A percentile compares a stretch with the other conserved stretches of the same genome.
Evolutionary conservation across 1,140 invertebrate species (phyloP).

Genomic region (Scaptomyza graminum): DNA sequence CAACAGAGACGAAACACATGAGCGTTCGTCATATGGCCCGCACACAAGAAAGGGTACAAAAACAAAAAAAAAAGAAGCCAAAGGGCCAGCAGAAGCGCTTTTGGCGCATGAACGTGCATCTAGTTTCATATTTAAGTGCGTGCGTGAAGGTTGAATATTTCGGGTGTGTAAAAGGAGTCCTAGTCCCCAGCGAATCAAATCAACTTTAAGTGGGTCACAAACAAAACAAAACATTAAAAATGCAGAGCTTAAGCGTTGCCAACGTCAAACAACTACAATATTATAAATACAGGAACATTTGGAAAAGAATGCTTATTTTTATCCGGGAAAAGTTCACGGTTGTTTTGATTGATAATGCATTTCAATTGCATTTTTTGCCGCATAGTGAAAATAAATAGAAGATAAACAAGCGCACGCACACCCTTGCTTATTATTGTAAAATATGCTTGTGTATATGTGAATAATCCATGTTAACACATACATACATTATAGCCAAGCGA

Average conservation of each 20-base stretch:
- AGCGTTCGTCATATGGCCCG: too few relatives aligned
- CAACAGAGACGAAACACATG: too few relatives aligned
- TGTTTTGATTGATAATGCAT: conserved; percentile 35
- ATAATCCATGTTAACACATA: conserved; percentile 29
- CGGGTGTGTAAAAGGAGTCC: conserved; percentile 59
- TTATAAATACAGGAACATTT: conserved; percentile 6
- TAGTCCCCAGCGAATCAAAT: conserved; percentile 42
- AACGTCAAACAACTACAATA: conserved; percentile 17
- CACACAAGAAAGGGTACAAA: conserved; percentile 29
- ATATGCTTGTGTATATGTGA: conserved; percentile 33
- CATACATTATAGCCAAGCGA: conserved; percentile 16
- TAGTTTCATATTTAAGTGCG: conserved; percentile 71
- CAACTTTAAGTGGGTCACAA: conserved; percentile 69
- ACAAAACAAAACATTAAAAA: conserved; percentile 36
- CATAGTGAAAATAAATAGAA: conserved; percentile 79
- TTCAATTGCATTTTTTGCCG: conserved; percentile 63
- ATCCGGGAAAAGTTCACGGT: conserved; percentile 25
- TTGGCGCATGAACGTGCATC: conserved; percentile 63
- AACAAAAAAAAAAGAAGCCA: conserved; percentile 54
- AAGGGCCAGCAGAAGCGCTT: conserved; percentile 58
- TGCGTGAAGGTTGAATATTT: conserved; percentile 75
- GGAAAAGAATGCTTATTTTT: too few relatives aligned
- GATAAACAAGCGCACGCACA: conserved; percentile 54
- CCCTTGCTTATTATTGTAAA: conserved; percentile 26
- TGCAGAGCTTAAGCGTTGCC: conserved; percentile 14